Evolutionary conservation across 2,797 vertebrate species (phyloP).

Genomic region (Gallinago solitaria): DNA sequence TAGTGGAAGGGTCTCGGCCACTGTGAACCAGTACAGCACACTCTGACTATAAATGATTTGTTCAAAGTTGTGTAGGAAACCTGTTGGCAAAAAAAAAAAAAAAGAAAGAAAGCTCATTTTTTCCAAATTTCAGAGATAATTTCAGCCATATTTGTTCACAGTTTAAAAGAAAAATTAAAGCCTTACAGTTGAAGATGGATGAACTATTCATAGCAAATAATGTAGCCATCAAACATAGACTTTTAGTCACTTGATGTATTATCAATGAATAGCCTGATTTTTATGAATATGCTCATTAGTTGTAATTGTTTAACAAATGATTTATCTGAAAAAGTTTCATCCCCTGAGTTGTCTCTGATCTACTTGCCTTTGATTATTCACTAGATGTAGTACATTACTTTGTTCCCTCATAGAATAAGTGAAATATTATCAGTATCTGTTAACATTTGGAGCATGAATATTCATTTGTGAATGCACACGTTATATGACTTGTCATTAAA

Average conservation of each 20-base stretch:
- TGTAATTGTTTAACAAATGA: constrained; percentile 65
- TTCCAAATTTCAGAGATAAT: too few relatives aligned
- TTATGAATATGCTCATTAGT: constrained; percentile 68
- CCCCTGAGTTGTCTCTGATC: constrained; percentile 35
- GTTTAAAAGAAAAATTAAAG: constrained; percentile 23
- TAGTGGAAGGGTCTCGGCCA: background rate
- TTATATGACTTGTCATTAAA: constrained; percentile 33
- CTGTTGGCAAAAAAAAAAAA: background rate
- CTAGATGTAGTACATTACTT: constrained; percentile 8
- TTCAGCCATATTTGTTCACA: constrained; percentile 27
- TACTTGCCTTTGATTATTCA: constrained; percentile 36
- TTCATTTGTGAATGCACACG: constrained; percentile 14
- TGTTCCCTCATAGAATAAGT: constrained; percentile 14
- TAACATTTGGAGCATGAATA: constrained; percentile 41
- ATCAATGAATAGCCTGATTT: constrained; percentile 66
- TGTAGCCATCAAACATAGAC: constrained; percentile 43
- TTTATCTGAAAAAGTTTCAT: constrained; percentile 52
- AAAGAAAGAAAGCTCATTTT: too few relatives aligned
- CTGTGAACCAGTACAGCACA: background rate
- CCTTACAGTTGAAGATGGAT: constrained; percentile 20
- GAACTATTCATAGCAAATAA: constrained; percentile 63
- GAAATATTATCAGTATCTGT: constrained; percentile 37
- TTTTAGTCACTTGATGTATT: constrained; percentile 49
- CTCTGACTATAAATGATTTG: background rate
- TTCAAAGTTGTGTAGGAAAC: constrained; percentile 28